Conservation (phyloP, 2,113 vertebrate species). For the Hippopotamus amphibius region DNA sequence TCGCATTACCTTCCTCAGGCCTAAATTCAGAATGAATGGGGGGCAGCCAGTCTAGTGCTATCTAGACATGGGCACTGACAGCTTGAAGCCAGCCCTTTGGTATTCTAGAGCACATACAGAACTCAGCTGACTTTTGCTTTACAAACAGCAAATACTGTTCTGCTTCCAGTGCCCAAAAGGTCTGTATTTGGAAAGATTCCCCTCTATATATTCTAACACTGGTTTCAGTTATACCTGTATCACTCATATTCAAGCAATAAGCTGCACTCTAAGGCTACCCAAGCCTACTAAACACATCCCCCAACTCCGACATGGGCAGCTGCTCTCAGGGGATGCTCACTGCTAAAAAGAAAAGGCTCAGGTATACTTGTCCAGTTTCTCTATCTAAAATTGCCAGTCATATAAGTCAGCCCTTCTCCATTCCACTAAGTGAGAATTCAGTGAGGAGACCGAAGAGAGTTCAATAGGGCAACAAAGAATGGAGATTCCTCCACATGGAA, state of each 20-base stretch:
- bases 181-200: slow-evolving; percentile 3
- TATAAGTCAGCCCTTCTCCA: background rate
- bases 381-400: background rate
- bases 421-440: background rate
- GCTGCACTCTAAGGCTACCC: background rate
- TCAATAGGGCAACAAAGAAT: background rate
- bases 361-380: background rate
- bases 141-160: background rate
- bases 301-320: background rate
- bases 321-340: background rate
- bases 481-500: background rate
- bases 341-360: background rate
- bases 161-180: background rate
- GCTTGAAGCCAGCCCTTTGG: background rate
- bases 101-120: background rate
- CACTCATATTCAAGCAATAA: background rate
- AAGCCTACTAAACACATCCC: background rate
- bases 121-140: slow-evolving; percentile 1
- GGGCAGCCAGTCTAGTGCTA: background rate
- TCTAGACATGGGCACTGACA: background rate
- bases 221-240: background rate
- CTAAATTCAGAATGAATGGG: background rate
- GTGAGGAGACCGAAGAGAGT: background rate
- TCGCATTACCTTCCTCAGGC: background rate
- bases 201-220: background rate